These are phyloP conservation scores for Macrophya annulata DNA, from an alignment of 2,888 invertebrate genomes.

Conservation along the genomic window DNA sequence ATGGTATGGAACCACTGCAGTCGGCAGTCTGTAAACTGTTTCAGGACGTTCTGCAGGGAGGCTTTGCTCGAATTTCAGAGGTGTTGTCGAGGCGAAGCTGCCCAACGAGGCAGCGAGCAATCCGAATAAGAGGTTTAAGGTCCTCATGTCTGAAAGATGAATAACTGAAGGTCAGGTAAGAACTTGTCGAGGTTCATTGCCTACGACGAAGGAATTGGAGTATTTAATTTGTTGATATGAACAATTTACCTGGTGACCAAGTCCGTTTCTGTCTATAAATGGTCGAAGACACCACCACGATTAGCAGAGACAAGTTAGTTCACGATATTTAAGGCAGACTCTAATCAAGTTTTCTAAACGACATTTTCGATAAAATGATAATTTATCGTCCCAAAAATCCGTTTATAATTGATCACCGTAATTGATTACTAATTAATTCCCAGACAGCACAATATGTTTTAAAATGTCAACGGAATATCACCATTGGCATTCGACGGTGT, in stretches of 20 bases:
- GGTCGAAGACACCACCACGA: conserved; percentile 8
- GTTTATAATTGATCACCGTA: background rate
- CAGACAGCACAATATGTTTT: background rate
- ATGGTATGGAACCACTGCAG: conserved; percentile 80
- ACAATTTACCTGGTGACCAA: conserved; percentile 5
- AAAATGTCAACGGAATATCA: background rate
- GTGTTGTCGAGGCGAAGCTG: background rate
- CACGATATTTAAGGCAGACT: conserved; percentile 9
- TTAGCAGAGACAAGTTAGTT: background rate
- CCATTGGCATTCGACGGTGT: background rate
- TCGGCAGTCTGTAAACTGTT: conserved; percentile 81
- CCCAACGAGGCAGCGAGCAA: background rate
- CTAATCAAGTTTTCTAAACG: background rate
- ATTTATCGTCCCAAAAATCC: conserved; percentile 13
- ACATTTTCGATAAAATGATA: conserved; percentile 19
- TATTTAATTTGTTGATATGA: background rate
- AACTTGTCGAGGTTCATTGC: background rate
- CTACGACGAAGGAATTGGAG: too few species aligned
- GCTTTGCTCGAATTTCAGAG: background rate
- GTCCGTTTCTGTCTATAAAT: background rate
- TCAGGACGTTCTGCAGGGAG: background rate
- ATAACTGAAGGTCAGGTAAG: background rate
- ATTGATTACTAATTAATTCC: conserved; percentile 6
- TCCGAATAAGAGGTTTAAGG: background rate
- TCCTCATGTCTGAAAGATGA: conserved; percentile 25